phyloP scores from a whole-genome alignment of 1,140 invertebrate genomes.

The Atta texana region DNA sequence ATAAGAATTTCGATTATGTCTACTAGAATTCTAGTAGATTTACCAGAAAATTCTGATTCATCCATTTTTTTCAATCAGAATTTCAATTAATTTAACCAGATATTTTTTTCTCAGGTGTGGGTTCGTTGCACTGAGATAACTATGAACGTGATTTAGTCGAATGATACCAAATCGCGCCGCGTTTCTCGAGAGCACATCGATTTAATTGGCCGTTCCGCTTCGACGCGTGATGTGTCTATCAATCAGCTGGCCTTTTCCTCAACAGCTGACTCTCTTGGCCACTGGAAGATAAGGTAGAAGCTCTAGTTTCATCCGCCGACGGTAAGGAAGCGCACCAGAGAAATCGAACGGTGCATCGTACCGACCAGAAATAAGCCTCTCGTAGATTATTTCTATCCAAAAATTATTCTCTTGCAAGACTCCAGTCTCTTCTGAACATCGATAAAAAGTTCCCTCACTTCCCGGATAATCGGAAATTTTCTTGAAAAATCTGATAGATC shows the following conservation, averaged over 20 bases:
- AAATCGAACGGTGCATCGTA: constrained; percentile 62
- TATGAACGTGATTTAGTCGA: not conserved
- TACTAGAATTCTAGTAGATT: too few species aligned
- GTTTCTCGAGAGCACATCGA: not conserved
- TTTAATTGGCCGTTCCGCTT: constrained; percentile 9
- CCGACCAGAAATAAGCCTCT: constrained; percentile 55
- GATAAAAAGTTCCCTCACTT: not conserved
- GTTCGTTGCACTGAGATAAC: constrained; percentile 12
- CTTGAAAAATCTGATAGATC: too few species aligned
- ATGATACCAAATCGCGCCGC: not conserved
- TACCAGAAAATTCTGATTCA: too few species aligned
- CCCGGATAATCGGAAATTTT: not conserved
- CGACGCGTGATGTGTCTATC: not conserved
- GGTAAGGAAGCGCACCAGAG: constrained; percentile 75
- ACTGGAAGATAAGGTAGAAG: constrained; percentile 78
- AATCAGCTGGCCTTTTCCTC: constrained; percentile 16
- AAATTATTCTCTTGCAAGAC: not conserved
- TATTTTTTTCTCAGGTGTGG: too few species aligned
- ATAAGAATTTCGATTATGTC: too few species aligned
- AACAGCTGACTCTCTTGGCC: constrained; percentile 68
- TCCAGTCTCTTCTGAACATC: not conserved
- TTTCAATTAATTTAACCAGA: too few species aligned
- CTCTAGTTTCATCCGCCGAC: constrained; percentile 57
- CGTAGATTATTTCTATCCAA: not conserved
- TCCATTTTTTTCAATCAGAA: too few species aligned